These are phyloP conservation scores for Uropsilus gracilis DNA, from an alignment of 2,113 vertebrate genomes.

Conservation along the genomic window DNA sequence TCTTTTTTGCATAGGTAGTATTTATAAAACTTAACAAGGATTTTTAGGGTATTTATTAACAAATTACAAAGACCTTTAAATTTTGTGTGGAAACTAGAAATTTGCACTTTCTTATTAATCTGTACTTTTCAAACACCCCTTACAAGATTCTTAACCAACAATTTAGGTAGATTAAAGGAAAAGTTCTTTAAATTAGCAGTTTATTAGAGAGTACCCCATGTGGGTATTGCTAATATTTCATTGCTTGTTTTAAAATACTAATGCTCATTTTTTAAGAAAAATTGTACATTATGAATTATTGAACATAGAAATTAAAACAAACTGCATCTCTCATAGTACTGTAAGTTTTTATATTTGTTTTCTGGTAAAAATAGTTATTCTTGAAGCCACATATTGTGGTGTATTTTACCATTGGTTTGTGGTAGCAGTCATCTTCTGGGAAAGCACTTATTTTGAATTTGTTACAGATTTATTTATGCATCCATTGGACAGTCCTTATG, in stretches of 20 bases:
- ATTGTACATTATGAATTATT: background rate
- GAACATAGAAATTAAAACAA: background rate
- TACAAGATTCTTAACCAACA: background rate
- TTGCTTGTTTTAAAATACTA: slow-evolving; percentile 17
- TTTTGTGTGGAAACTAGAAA: background rate
- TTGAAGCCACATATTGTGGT: background rate
- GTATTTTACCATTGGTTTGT: background rate
- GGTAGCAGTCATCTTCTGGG: background rate
- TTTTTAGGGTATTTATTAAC: background rate
- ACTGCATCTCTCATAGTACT: no score
- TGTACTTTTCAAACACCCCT: background rate
- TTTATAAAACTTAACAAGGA: background rate
- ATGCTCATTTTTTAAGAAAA: background rate
- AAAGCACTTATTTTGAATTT: background rate
- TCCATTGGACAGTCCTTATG: background rate
- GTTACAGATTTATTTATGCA: background rate
- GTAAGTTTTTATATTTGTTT: slow-evolving; percentile 30
- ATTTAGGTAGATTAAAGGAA: slow-evolving; percentile 42
- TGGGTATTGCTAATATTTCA: slow-evolving; percentile 28
- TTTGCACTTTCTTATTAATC: slow-evolving; percentile 9
- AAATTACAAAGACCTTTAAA: background rate
- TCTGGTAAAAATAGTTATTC: background rate
- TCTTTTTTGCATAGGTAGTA: background rate
- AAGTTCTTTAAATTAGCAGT: background rate
- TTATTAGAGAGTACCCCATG: background rate